These are phyloP conservation scores for Tiphia femorata DNA, from an alignment of 2,888 invertebrate genomes.

Conservation along the genomic window DNA sequence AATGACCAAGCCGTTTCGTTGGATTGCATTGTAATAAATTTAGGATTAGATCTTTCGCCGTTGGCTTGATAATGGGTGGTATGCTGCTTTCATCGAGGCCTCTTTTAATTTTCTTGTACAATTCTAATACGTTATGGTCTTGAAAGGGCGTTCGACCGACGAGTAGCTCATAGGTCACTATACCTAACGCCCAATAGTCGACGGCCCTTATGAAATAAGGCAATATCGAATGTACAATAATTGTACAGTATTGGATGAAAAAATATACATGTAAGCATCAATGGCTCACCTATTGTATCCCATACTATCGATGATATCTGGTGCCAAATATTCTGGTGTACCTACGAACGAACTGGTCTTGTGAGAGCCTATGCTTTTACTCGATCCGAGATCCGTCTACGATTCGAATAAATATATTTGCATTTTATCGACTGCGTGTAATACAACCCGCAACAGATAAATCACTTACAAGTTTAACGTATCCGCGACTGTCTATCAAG, in stretches of 20 bases:
- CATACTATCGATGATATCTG: conserved; percentile 90
- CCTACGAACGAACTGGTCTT: conserved; percentile 96
- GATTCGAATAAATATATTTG: conserved; percentile 32
- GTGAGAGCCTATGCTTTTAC: conserved; percentile 82
- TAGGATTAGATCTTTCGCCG: conserved; percentile 84
- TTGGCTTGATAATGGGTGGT: conserved; percentile 80
- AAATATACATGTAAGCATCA: background rate
- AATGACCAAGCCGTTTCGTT: conserved; percentile 88
- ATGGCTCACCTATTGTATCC: conserved; percentile 75
- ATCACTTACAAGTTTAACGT: conserved; percentile 83
- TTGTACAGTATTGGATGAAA: background rate
- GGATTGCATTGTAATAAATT: conserved; percentile 87
- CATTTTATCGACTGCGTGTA: too few species aligned
- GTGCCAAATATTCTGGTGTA: conserved; percentile 90
- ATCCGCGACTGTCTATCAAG: conserved; percentile 85
- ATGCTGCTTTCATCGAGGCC: conserved; percentile 90
- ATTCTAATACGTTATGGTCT: conserved; percentile 89
- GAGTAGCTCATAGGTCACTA: conserved; percentile 86
- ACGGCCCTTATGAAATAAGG: conserved; percentile 73
- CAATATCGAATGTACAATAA: background rate
- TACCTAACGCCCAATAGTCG: conserved; percentile 94
- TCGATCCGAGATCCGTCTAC: conserved; percentile 92
- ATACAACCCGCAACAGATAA: background rate
- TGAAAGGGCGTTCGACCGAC: conserved; percentile 90
- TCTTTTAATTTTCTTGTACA: conserved; percentile 89